Evolutionary conservation across 2,113 vertebrate species (phyloP).

Genomic region (Mormoops blainvillei): DNA sequence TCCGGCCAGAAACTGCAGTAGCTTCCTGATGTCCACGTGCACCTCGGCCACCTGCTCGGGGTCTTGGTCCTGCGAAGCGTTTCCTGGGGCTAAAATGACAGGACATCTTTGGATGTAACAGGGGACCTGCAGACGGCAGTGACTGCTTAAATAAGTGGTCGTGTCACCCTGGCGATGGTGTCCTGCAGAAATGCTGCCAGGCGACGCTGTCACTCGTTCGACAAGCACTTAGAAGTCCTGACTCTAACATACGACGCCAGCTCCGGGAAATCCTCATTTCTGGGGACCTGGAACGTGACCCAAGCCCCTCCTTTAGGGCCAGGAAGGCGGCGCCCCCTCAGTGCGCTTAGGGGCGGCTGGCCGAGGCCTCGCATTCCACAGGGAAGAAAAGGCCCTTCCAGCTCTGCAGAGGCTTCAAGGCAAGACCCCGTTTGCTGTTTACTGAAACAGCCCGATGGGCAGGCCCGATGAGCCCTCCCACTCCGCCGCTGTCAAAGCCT

Average conservation of each 20-base stretch:
- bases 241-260: neutral
- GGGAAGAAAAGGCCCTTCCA: neutral
- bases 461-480: no score
- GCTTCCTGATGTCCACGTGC: slow-evolving; percentile 87
- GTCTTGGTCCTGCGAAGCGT: slow-evolving; percentile 74
- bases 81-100: slow-evolving; percentile 69
- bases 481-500: no score
- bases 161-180: no score
- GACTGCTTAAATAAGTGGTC: neutral
- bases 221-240: no score
- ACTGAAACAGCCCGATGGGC: neutral
- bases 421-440: neutral
- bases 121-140: neutral
- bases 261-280: neutral
- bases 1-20: slow-evolving; percentile 90
- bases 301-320: no score
- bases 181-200: accelerated
- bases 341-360: accelerated
- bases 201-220: no score
- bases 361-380: neutral
- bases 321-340: no score
- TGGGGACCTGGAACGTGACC: no score
- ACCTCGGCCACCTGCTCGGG: slow-evolving; percentile 83
- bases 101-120: neutral
- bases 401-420: neutral